phyloP scores from a whole-genome alignment of 2,888 invertebrate species.

The Drosophila neoperkinsi region DNA sequence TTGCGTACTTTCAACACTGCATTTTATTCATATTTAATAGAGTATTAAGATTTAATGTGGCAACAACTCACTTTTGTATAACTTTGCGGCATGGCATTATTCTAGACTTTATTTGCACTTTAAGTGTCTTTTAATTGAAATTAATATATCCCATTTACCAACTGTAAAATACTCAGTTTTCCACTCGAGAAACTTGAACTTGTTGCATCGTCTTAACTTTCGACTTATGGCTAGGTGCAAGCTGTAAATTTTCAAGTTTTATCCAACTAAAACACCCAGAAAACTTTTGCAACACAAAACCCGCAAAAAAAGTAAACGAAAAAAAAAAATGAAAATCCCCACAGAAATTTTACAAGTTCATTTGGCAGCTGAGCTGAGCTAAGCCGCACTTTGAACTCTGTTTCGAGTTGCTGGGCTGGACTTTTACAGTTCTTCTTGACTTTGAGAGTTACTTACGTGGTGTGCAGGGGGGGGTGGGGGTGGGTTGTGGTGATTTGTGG shows the following conservation, averaged over 20 bases:
- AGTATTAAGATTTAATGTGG: background rate
- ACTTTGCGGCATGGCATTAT: background rate
- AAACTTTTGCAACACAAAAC: slow-evolving; percentile 47
- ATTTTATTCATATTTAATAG: background rate
- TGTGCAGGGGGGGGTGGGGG: no score
- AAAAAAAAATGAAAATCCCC: slow-evolving; percentile 11
- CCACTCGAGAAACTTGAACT: slow-evolving; percentile 36
- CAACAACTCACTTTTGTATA: background rate
- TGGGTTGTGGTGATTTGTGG: background rate
- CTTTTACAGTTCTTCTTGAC: slow-evolving; percentile 22
- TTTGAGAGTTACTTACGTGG: background rate
- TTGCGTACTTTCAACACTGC: background rate
- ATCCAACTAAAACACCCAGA: slow-evolving; percentile 23
- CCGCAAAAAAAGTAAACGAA: slow-evolving; percentile 24
- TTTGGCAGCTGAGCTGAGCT: slow-evolving; percentile 52
- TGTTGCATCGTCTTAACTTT: slow-evolving; percentile 47
- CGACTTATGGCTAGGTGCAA: slow-evolving; percentile 49
- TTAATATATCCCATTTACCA: slow-evolving; percentile 34
- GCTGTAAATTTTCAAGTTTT: slow-evolving; percentile 58
- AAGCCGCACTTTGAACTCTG: slow-evolving; percentile 47
- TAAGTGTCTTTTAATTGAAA: slow-evolving; percentile 54
- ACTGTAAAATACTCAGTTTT: slow-evolving; percentile 3
- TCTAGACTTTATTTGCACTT: slow-evolving; percentile 1
- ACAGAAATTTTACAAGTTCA: slow-evolving; percentile 62
- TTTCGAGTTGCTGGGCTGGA: slow-evolving; percentile 34